Evolutionary conservation across 2,113 vertebrate genomes (phyloP), one percentile per base, ranked within the genome.

Genomic region (Mastomys coucha): DNA sequence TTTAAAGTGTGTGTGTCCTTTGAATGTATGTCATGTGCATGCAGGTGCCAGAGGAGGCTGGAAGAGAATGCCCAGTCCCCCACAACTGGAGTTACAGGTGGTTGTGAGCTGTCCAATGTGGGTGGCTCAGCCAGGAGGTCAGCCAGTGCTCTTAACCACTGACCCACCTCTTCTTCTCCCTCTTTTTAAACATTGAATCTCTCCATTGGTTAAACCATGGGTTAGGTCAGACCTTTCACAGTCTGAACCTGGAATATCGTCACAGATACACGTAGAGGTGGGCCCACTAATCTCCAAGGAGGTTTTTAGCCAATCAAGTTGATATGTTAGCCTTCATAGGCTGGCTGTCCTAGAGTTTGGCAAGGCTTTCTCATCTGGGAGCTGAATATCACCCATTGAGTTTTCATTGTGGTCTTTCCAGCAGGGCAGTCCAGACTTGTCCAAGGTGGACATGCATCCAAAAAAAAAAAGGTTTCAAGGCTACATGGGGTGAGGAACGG

Each of bases 401-500:
- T 81, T 49, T 49, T n/a, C 20, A 22, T 5, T 2, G 0, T 58
- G 42, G 53, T 76, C 53, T 56, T 72, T 45, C 36, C 39, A 77
- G 24, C 2, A 26, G 95, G 39, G 80, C 12, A 60, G 60, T 36
- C 20, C 58, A 45, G 82, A 16, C 82, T 65, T 65, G 58, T 84
- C 53, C 86, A 88, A 81, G 88, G 84, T 80, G 81, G 93, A 82
- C 65, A 63, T 7, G 60, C 6, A n/a, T 58, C 90, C 67, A 82
- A 91, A 39, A 94, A 78, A 93, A 39, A 12, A 91, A 16, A 91
- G 67, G 20, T 58, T 80, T 16, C 31, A 82, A 78, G 60, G 19
- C 31, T 20, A 56, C 16, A 42, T 14, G 12, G 45, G 76, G 7
- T 58, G 20, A 20, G 53, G 36, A 10, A 5, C 16, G 9, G 49